Conservation (phyloP, 2,113 vertebrate species). For the Zapornia atra region DNA sequence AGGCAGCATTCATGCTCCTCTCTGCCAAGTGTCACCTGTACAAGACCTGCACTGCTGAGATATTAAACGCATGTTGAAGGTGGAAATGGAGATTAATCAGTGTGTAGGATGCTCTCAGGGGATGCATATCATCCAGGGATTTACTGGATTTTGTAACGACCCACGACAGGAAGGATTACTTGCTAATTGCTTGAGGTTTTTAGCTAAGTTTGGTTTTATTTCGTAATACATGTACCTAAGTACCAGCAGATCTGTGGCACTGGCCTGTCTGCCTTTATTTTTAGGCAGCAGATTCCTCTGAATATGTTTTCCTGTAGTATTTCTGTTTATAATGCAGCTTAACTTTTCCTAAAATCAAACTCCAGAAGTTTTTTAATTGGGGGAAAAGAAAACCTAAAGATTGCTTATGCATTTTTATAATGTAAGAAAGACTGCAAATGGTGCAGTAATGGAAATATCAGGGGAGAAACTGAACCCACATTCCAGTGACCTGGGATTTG, state of each 20-base stretch:
- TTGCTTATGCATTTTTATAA: background rate
- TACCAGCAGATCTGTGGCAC: background rate
- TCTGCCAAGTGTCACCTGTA: background rate
- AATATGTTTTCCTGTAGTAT: background rate
- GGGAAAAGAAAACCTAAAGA: background rate
- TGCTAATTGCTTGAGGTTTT: background rate
- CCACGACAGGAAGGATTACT: background rate
- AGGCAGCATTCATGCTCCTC: background rate
- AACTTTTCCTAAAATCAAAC: background rate
- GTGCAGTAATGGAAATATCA: background rate
- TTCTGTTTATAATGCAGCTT: background rate
- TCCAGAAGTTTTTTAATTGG: background rate
- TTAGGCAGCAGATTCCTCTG: background rate
- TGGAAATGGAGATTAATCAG: background rate
- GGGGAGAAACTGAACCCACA: background rate
- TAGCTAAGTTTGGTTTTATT: background rate
- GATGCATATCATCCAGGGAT: background rate
- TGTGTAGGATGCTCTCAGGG: accelerated
- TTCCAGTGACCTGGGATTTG: background rate
- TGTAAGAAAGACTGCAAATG: background rate
- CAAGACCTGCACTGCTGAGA: background rate
- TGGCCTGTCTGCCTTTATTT: background rate
- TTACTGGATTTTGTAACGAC: background rate
- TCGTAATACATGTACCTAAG: background rate
- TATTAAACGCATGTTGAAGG: background rate